Evolutionary conservation across 30 jellyfish, hydroid and myxozoan genomes (phyloP).

Genomic region (Clytia hemisphaerica): DNA sequence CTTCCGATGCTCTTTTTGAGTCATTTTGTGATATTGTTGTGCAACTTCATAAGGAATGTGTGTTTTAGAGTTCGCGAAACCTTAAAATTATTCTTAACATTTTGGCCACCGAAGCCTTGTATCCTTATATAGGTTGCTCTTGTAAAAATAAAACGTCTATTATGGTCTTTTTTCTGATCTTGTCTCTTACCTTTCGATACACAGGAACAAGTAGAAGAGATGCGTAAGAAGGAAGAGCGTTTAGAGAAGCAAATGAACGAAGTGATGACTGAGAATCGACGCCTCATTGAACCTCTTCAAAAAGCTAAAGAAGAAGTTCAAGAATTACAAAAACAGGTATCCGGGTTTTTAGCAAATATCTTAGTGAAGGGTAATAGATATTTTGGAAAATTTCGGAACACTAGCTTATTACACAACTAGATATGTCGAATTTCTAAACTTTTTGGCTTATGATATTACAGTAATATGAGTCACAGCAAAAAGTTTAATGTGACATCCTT

Average conservation of each 20-base stretch:
- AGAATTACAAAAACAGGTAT: slow-evolving; percentile 88
- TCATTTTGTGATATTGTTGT: too few species aligned
- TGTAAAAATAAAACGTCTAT: too few species aligned
- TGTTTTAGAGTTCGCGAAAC: too few species aligned
- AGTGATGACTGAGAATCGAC: slow-evolving; percentile 85
- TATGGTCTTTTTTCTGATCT: too few species aligned
- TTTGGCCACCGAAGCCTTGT: too few species aligned
- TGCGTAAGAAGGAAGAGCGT: slow-evolving; percentile 94
- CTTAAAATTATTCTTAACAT: too few species aligned
- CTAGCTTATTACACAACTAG: not conserved
- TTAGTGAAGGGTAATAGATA: not conserved
- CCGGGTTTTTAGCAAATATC: not conserved
- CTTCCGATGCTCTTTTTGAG: too few species aligned
- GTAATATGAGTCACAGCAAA: not conserved
- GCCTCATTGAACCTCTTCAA: slow-evolving; percentile 89
- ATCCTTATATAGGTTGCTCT: too few species aligned
- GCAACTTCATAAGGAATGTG: too few species aligned
- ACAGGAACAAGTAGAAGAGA: slow-evolving; percentile 97
- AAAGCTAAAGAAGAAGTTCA: slow-evolving; percentile 96
- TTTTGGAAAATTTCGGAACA: not conserved
- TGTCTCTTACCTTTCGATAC: too few species aligned
- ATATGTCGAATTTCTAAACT: not conserved
- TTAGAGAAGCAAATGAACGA: slow-evolving; percentile 94
- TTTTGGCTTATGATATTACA: not conserved
- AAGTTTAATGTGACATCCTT: not conserved